phyloP scores from a whole-genome alignment of 2,797 vertebrate species.

The Sarcophilus harrisii region DNA sequence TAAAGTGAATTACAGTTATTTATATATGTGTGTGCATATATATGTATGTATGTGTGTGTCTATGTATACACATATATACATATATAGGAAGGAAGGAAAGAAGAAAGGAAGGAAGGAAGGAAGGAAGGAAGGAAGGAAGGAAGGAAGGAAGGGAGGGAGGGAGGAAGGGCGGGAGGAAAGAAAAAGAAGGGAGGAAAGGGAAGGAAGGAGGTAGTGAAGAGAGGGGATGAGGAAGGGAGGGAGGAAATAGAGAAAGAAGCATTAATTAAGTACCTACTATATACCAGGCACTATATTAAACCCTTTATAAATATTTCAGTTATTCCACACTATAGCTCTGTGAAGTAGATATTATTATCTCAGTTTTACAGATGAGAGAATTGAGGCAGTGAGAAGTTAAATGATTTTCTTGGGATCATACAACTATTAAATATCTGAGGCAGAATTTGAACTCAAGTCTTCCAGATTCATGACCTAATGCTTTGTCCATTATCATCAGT shows the following conservation, averaged over 20 bases:
- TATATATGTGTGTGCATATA: no score
- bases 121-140: neutral
- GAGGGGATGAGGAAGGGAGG: fast-evolving
- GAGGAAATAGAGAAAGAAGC: neutral
- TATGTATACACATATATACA: neutral
- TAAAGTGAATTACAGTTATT: neutral
- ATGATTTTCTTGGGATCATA: no score
- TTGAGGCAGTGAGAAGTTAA: neutral
- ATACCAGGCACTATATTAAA: no score
- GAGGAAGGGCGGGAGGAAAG: neutral
- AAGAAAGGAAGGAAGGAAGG: no score
- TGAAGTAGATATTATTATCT: neutral
- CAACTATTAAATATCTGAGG: no score
- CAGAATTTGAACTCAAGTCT: no score
- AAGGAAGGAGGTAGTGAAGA: neutral
- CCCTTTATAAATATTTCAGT: neutral
- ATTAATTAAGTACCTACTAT: neutral
- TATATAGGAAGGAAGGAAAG: neutral
- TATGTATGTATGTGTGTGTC: no score
- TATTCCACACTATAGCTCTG: neutral
- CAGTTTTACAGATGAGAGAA: neutral
- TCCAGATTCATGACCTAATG: no score
- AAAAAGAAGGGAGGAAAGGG: no score
- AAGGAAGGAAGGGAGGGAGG: neutral
- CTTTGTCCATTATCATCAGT: neutral